Evolutionary conservation across 2,797 vertebrate genomes (phyloP), one percentile per base, ranked within the genome.

Genomic region (Lacerta viridis): DNA sequence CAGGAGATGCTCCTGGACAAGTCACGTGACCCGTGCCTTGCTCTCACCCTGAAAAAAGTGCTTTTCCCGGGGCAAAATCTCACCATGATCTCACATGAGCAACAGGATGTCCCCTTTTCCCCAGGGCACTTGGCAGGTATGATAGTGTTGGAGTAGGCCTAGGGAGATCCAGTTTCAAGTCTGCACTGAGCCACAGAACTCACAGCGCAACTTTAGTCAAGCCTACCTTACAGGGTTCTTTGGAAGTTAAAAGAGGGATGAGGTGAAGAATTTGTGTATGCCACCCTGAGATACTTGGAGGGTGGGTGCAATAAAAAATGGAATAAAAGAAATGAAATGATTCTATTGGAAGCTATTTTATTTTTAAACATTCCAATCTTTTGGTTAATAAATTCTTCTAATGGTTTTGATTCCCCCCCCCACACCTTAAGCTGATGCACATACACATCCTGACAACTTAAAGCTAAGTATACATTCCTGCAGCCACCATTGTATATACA

Each of bases 401-500:
- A 92, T 91, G 46, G 39, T 15, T 84, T 84, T 91, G 85, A 90
- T 86, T 76, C 80, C 92, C 46, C 50, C 50, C 50, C 13, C 3
- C 50, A n/a, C 3, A 55, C 88, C 33, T 46, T 50, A 13, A 66
- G 82, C 75, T 72, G 23, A 93, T 89, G 88, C 78, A 9, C 50
- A 39, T 50, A 2, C 36, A 50, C 7, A 27, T 33, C 87, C 83
- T 94, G 95, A 93, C 93, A 94, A 89, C 88, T 90, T 92, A 92
- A 95, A 93, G 87, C 93, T 90, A 95, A 95, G 76, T 80, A 82
- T 84, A 90, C 85, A 91, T 85, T 91, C 36, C 3, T 2, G 72
- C 88, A 89, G 93, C 91, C 88, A 80, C 91, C 18, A 23, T 91
- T 95, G 93, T 93, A 90, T 95, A 95, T 96, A 96, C 0, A 27